Conservation (phyloP, 2,888 invertebrate species). For the Parasteatoda lunata region DNA sequence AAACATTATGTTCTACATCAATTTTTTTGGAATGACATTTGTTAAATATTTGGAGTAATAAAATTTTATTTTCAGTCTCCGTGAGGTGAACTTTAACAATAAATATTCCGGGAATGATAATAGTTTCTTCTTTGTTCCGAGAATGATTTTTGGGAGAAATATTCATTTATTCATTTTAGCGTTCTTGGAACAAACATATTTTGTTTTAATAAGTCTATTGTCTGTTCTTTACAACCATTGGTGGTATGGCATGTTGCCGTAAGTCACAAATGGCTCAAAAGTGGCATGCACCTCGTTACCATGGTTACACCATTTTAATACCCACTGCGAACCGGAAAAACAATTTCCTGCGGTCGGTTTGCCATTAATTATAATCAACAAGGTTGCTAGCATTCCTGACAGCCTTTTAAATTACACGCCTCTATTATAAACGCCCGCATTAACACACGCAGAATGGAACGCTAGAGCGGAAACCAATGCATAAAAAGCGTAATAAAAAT, state of each 20-base stretch:
- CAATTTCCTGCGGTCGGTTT: constrained; percentile 57
- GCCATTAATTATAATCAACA: constrained; percentile 64
- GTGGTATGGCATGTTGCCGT: not conserved
- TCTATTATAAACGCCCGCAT: constrained; percentile 63
- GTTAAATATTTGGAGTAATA: too few relatives aligned
- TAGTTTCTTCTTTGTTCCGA: too few relatives aligned
- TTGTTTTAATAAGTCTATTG: not conserved
- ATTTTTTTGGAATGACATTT: too few relatives aligned
- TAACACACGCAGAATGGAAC: constrained; percentile 34
- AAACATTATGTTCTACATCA: too few relatives aligned
- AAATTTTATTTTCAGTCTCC: too few relatives aligned
- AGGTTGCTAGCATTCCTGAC: constrained; percentile 54
- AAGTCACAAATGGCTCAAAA: constrained; percentile 29
- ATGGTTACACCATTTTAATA: constrained; percentile 49
- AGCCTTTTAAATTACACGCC: constrained; percentile 63
- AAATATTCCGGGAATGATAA: too few relatives aligned
- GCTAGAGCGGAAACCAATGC: constrained; percentile 21
- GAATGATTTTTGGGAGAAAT: too few relatives aligned
- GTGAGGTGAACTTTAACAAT: too few relatives aligned
- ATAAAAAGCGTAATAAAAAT: constrained; percentile 64
- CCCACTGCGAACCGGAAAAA: constrained; percentile 43
- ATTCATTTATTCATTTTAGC: too few relatives aligned
- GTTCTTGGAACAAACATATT: not conserved
- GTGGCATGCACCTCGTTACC: constrained; percentile 21
- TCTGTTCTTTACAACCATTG: not conserved